Evolutionary conservation across 1,140 invertebrate genomes (phyloP).

Genomic region (Drosophila ercepeae): DNA sequence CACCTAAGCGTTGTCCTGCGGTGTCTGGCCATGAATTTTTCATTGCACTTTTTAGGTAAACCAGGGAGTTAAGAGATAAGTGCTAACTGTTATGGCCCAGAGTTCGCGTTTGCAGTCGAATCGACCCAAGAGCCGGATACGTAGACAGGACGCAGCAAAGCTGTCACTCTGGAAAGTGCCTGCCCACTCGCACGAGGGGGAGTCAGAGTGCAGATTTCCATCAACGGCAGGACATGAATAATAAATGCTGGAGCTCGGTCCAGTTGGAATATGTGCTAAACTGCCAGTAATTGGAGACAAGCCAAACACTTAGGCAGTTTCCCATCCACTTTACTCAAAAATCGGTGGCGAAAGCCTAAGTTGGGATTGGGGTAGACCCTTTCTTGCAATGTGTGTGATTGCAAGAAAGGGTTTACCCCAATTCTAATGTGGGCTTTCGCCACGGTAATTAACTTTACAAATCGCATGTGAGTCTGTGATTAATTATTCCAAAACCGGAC

Average conservation of each 20-base stretch:
- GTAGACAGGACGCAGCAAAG: conserved; percentile 4
- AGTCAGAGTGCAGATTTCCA: conserved; percentile 5
- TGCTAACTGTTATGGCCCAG: conserved; percentile 19
- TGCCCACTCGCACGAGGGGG: conserved; percentile 1
- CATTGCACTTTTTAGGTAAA: conserved; percentile 51
- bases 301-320: conserved; percentile 63
- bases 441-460: conserved; percentile 82
- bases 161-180: conserved; percentile 31
- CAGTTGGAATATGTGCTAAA: conserved; percentile 68
- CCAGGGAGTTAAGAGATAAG: conserved; percentile 24
- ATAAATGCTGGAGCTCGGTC: conserved; percentile 51
- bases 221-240: conserved; percentile 49
- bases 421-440: conserved; percentile 60
- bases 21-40: conserved; percentile 69
- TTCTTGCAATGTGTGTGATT: too few relatives aligned
- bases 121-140: neutral
- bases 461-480: conserved; percentile 81
- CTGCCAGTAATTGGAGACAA: conserved; percentile 75
- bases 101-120: conserved; percentile 37
- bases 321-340: neutral
- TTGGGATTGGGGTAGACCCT: too few relatives aligned
- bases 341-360: too few relatives aligned
- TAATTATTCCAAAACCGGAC: conserved; percentile 82
- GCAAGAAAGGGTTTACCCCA: neutral
- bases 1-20: conserved; percentile 43